phyloP scores from a whole-genome alignment of 2,113 vertebrate species.

The Rhodinocichla rosea region DNA sequence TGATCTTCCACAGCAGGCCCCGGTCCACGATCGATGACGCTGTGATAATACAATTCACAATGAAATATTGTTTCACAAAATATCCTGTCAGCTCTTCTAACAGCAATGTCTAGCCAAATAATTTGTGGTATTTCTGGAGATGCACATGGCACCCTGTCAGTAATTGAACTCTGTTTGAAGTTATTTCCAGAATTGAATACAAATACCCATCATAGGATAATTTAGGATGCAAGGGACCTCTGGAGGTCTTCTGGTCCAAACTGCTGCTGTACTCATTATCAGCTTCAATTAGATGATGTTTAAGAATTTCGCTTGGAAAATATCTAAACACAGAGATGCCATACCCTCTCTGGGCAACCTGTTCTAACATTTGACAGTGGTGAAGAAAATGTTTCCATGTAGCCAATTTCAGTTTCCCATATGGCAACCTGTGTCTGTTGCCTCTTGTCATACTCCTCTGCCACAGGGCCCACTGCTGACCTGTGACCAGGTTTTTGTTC shows the following conservation, averaged over 20 bases:
- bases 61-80: background rate
- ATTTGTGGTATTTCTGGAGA: background rate
- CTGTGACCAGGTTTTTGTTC: accelerated
- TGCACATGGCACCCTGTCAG: background rate
- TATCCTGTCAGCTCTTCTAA: background rate
- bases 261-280: background rate
- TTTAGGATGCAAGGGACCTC: background rate
- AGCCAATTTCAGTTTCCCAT: background rate
- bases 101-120: background rate
- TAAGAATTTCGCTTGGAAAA: background rate
- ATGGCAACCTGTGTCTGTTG: background rate
- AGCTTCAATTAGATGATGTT: background rate
- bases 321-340: background rate
- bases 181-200: background rate
- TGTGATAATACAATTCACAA: background rate
- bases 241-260: background rate
- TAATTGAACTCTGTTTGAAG: background rate
- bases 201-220: background rate
- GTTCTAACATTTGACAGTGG: accelerated
- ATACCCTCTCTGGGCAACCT: background rate
- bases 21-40: accelerated
- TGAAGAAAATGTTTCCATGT: background rate
- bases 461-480: background rate
- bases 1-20: background rate
- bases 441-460: background rate